phyloP scores from a whole-genome alignment of 2,113 vertebrate genomes.

The Benitochromis conjunctus region DNA sequence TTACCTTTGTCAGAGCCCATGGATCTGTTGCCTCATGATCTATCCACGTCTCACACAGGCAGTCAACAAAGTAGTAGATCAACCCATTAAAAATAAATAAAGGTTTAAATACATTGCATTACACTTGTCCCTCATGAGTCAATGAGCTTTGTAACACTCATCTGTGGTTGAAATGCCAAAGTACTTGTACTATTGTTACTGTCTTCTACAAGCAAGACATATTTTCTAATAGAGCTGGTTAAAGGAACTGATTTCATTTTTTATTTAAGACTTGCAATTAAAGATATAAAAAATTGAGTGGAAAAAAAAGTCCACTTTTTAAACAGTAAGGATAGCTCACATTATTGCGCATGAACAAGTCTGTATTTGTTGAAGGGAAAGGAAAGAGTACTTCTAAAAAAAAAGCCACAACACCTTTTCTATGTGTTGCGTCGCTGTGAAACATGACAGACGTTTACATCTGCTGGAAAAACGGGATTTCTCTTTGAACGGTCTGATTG shows the following conservation, averaged over 20 bases:
- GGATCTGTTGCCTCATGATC: not conserved
- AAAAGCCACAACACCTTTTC: not conserved
- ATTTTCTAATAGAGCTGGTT: not conserved
- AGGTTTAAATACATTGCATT: not conserved
- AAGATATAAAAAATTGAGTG: not conserved
- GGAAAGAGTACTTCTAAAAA: not conserved
- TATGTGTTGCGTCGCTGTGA: not conserved
- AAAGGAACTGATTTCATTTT: not conserved
- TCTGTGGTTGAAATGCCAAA: not conserved
- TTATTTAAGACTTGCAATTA: not conserved
- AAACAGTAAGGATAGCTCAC: not conserved
- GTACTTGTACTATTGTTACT: not conserved
- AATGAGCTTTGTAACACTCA: not conserved
- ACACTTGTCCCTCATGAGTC: not conserved
- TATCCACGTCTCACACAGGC: not conserved
- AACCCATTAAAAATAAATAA: not conserved
- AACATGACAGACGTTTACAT: not conserved
- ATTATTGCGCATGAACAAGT: not conserved
- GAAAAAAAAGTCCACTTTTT: not conserved
- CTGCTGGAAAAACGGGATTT: not conserved
- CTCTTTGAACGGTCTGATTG: not conserved
- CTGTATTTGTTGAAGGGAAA: not conserved
- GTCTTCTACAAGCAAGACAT: not conserved
- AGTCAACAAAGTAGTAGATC: not conserved
- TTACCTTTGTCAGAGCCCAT: not conserved